Conservation (phyloP, 2,113 vertebrate genomes). For the Grantiella picta region DNA sequence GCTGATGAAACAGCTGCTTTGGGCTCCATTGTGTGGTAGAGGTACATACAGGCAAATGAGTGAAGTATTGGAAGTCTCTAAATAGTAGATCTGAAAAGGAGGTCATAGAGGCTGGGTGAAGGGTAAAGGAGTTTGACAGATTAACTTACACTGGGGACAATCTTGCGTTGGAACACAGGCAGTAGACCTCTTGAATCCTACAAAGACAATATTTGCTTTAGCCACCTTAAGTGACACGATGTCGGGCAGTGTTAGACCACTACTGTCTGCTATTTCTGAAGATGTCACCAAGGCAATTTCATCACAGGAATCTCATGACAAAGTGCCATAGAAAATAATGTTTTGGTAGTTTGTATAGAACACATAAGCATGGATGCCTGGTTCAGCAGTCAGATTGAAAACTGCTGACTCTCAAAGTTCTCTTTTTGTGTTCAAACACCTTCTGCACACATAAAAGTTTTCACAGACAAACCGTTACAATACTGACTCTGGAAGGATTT, state of each 20-base stretch:
- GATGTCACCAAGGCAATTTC: neutral
- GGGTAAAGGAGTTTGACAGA: neutral
- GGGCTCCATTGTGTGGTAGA: neutral
- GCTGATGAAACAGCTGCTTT: neutral
- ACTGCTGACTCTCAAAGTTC: neutral
- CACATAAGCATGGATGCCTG: neutral
- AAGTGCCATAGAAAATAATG: neutral
- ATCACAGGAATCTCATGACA: neutral
- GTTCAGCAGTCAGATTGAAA: neutral
- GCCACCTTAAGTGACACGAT: rapidly evolving
- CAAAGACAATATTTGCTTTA: neutral
- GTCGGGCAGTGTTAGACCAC: neutral
- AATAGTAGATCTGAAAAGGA: neutral
- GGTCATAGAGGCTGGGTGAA: neutral
- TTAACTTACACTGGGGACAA: neutral
- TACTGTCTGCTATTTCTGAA: neutral
- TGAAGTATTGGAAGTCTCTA: neutral
- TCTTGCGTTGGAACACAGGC: neutral
- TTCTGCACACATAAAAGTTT: neutral
- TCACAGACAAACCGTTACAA: neutral
- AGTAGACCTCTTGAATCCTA: neutral
- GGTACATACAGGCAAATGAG: neutral
- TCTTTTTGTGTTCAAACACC: neutral
- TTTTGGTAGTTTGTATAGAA: neutral
- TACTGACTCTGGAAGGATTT: neutral